Evolutionary conservation across 2,888 invertebrate species (phyloP), one percentile per base, ranked within the genome.

Genomic region (Chrysotoxum bicinctum): DNA sequence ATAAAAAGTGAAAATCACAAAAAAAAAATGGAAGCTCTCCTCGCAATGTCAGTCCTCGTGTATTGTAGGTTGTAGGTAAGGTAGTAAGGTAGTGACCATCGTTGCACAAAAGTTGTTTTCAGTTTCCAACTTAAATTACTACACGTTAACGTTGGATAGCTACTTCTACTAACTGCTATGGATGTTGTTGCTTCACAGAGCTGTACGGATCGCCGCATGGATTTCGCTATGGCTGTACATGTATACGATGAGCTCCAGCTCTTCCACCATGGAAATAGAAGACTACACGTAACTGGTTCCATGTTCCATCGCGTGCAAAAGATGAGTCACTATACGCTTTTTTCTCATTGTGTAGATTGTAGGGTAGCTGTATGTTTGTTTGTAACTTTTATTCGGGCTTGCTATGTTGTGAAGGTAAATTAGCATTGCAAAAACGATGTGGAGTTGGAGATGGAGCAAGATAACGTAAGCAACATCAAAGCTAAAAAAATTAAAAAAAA

Each of bases 391-490:
- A 60, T 78, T 48, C 40, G 56, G 56, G 19, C 32, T 56, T 50
- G 16, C 40, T 69, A 64, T 69, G 69, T 74, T 74, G 79, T 74
- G 74, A 78, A 83, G 83, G 74, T 70, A 80, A 84, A 84, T 85
- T 85, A 76, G 84, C 80, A 85, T 85, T 85, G 84, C 84, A 80
- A 85, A 84, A 85, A 72, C 75, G 80, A 50, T 66, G 66, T 50
- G 32, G 66, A 64, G 70, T 52, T 79, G 52, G 45, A 76, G 75
- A 76, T 80, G 75, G 60, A 80, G 79, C 69, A 79, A 83, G 78
- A 74, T 79, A 79, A 77, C 62, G 32, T 58, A 68, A 66, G 37
- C 66, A 66, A 66, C 50, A 66, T 50, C 19, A 66, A 70, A 66
- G 37, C 40, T n/a, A n/a, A 23, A 37, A 32, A 68, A 48, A 12